phyloP scores from a whole-genome alignment of 2,888 invertebrate genomes.

The Erebia palarica region DNA sequence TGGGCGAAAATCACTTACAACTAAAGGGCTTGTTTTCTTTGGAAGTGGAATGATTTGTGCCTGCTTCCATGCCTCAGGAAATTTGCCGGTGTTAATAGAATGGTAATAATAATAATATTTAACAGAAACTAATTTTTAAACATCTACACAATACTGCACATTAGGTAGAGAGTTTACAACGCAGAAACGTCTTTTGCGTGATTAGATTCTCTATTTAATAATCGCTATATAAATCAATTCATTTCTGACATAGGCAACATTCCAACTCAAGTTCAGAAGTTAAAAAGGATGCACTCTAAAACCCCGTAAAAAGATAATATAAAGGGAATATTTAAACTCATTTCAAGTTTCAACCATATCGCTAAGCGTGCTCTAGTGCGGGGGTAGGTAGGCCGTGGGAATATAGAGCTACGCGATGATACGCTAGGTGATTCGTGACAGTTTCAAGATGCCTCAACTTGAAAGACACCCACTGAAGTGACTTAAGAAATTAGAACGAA shows the following conservation, averaged over 20 bases:
- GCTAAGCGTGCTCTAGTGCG: slow-evolving; percentile 23
- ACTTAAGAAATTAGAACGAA: slow-evolving; percentile 12
- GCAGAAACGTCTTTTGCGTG: neutral
- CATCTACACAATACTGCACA: neutral
- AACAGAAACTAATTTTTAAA: no score
- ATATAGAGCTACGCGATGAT: slow-evolving; percentile 37
- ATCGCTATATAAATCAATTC: no score
- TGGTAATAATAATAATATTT: neutral
- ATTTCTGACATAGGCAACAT: no score
- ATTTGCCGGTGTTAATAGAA: no score
- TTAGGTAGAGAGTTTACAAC: neutral
- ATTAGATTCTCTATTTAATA: no score
- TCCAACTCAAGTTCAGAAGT: neutral
- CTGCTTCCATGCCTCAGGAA: no score
- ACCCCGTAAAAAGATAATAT: slow-evolving; percentile 10
- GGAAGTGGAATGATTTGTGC: no score
- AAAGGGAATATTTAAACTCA: slow-evolving; percentile 29
- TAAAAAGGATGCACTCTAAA: slow-evolving; percentile 4
- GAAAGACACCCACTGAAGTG: slow-evolving; percentile 13
- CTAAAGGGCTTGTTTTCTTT: no score
- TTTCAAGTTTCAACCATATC: slow-evolving; percentile 30
- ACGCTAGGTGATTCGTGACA: slow-evolving; percentile 39
- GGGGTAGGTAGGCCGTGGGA: slow-evolving; percentile 34
- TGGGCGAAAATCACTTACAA: no score
- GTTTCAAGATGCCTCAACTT: slow-evolving; percentile 34